phyloP scores from a whole-genome alignment of 2,888 invertebrate genomes.

The Ephialtes manifestator region DNA sequence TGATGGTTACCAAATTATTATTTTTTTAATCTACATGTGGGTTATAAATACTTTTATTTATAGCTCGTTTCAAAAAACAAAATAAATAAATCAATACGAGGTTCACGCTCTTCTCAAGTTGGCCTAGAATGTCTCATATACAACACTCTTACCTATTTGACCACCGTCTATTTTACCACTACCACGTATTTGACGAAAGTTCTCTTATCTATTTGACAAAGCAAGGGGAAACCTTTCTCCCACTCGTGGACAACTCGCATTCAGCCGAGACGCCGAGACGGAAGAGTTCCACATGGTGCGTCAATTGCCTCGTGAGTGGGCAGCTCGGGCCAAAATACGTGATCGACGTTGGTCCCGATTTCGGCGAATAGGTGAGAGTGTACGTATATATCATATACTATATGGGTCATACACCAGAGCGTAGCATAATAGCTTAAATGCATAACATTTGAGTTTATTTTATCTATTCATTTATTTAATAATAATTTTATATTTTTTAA shows the following conservation, averaged over 20 bases:
- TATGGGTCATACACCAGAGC: not conserved
- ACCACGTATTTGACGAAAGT: slow-evolving; percentile 1
- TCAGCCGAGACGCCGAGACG: not conserved
- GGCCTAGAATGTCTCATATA: not conserved
- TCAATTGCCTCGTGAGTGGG: not conserved
- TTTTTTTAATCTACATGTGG: too few relatives aligned
- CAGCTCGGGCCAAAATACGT: not conserved
- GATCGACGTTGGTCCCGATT: not conserved
- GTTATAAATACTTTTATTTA: too few relatives aligned
- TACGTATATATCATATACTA: not conserved
- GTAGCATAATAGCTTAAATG: not conserved
- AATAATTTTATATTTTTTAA: too few relatives aligned
- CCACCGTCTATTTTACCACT: not conserved
- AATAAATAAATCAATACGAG: too few relatives aligned
- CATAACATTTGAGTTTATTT: not conserved
- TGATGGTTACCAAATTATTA: too few relatives aligned
- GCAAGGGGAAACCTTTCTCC: slow-evolving; percentile 7
- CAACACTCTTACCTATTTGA: not conserved
- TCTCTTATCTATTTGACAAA: not conserved
- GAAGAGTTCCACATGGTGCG: not conserved
- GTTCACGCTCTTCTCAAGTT: too few relatives aligned
- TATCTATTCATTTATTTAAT: not conserved
- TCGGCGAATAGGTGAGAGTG: not conserved
- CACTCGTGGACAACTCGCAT: slow-evolving; percentile 11
- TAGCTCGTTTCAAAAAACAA: too few relatives aligned